phyloP scores from a whole-genome alignment of 2,797 vertebrate species.

The Falco rusticolus region DNA sequence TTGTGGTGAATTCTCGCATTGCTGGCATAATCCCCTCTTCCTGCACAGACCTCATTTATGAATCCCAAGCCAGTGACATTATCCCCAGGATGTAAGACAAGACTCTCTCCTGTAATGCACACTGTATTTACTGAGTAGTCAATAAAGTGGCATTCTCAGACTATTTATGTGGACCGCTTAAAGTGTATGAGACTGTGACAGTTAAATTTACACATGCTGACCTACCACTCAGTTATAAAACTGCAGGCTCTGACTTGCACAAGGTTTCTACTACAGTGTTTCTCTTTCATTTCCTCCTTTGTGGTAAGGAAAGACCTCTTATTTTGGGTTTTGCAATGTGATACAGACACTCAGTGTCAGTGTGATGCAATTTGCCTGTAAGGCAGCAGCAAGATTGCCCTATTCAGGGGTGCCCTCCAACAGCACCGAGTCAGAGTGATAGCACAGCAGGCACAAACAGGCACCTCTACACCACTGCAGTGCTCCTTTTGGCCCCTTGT shows the following conservation, averaged over 20 bases:
- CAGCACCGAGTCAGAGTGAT: neutral
- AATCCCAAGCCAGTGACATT: conserved; percentile 62
- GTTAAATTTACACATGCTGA: conserved; percentile 1
- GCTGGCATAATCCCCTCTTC: conserved; percentile 68
- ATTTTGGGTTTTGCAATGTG: neutral
- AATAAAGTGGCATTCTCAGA: conserved; percentile 43
- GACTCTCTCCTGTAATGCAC: neutral
- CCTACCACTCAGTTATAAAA: neutral
- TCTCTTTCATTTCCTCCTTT: neutral
- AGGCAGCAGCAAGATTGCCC: neutral
- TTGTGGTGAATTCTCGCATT: conserved; percentile 70
- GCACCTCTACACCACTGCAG: neutral
- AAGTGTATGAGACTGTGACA: neutral
- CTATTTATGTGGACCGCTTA: conserved; percentile 17
- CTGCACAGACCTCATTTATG: conserved; percentile 62
- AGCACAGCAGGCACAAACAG: neutral
- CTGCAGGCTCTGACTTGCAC: neutral
- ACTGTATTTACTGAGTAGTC: conserved; percentile 30
- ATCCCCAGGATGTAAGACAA: conserved; percentile 60
- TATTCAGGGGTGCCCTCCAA: neutral
- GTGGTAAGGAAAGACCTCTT: neutral
- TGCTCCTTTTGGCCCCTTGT: neutral
- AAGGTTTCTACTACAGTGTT: neutral
- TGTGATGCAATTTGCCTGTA: neutral
- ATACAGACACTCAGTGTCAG: neutral